Evolutionary conservation across 2,113 vertebrate species (phyloP).

Genomic region (Neotoma lepida): DNA sequence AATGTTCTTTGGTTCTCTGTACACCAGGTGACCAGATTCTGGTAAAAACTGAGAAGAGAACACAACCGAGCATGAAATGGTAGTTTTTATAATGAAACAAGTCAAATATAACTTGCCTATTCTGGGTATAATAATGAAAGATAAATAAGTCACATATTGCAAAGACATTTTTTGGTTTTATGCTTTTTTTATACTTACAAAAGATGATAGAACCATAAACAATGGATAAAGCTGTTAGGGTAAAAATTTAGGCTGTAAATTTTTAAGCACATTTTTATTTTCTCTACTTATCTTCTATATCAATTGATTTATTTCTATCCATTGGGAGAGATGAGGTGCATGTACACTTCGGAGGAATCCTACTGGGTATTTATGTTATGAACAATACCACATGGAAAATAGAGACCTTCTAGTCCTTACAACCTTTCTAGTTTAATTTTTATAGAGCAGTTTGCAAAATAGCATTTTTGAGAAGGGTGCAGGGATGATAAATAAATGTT

Average conservation of each 20-base stretch:
- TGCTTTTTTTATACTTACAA: not conserved
- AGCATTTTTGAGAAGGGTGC: not conserved
- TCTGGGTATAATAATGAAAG: not conserved
- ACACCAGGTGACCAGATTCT: not conserved
- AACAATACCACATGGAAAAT: not conserved
- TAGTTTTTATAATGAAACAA: slow-evolving; percentile 12
- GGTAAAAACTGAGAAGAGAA: not conserved
- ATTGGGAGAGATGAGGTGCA: not conserved
- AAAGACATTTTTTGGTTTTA: not conserved
- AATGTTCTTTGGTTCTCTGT: not conserved
- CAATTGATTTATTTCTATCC: not conserved
- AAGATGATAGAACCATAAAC: not conserved
- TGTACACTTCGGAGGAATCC: not conserved
- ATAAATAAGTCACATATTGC: not conserved
- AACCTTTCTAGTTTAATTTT: not conserved
- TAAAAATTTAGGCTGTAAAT: not conserved
- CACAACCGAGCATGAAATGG: not conserved
- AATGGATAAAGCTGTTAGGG: not conserved
- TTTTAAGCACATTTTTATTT: not conserved
- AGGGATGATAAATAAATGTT: not conserved
- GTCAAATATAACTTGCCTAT: not conserved
- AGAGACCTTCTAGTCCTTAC: not conserved
- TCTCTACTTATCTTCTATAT: not conserved
- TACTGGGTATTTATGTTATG: not conserved
- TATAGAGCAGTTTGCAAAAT: not conserved